These are phyloP conservation scores for Spea multiplicata DNA, from an alignment of 2,113 vertebrate genomes.

Conservation along the genomic window DNA sequence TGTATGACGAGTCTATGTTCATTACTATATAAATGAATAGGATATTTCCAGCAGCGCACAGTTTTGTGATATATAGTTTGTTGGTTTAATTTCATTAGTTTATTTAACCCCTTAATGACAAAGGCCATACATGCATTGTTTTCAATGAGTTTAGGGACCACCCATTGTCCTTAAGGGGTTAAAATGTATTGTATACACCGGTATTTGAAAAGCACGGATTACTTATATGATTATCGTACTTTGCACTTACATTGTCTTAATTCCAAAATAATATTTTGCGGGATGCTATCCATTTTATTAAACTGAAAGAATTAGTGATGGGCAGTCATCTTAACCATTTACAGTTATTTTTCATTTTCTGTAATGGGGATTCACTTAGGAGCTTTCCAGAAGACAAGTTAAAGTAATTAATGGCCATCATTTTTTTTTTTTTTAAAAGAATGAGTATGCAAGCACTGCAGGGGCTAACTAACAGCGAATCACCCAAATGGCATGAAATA, in stretches of 20 bases:
- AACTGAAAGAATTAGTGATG: slow-evolving; percentile 46
- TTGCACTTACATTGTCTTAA: slow-evolving; percentile 44
- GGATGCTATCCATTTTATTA: slow-evolving; percentile 47
- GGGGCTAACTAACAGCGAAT: slow-evolving; percentile 38
- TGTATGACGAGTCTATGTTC: no score
- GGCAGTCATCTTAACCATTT: slow-evolving; percentile 44
- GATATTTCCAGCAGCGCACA: no score
- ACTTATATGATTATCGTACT: neutral
- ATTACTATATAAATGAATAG: no score
- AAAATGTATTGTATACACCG: no score
- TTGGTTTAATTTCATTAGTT: no score
- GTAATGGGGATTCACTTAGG: slow-evolving; percentile 50
- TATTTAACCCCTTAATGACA: no score
- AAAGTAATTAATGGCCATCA: slow-evolving; percentile 48
- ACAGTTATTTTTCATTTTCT: slow-evolving; percentile 45
- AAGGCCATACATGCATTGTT: no score
- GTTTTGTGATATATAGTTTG: no score
- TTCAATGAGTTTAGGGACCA: no score
- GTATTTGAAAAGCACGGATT: neutral
- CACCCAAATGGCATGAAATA: slow-evolving; percentile 30
- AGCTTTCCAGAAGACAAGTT: slow-evolving; percentile 47
- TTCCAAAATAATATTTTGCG: slow-evolving; percentile 59
- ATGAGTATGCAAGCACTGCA: slow-evolving; percentile 50
- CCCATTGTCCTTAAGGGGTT: no score
- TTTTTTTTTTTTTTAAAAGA: no score